These are phyloP conservation scores for Nyctibius bracteatus DNA, from an alignment of 2,113 vertebrate species.

Conservation along the genomic window DNA sequence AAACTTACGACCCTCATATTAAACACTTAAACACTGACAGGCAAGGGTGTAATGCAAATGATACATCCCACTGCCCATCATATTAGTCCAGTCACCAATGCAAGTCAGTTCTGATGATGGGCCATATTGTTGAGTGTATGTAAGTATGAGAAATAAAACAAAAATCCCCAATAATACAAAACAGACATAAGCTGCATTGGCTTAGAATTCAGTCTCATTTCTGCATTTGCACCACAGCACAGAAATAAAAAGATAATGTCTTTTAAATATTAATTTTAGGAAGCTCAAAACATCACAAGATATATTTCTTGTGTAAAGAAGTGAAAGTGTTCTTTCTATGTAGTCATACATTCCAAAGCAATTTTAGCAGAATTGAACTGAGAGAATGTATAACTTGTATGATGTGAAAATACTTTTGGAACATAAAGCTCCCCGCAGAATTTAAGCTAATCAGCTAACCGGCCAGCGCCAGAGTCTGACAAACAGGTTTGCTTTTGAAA, in stretches of 20 bases:
- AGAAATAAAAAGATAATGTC: not conserved
- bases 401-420: not conserved
- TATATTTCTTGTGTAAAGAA: not conserved
- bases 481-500: not conserved
- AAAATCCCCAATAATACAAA: rapidly evolving
- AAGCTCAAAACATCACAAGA: not conserved
- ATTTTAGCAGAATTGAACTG: not conserved
- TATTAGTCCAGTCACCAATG: not conserved
- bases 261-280: not conserved
- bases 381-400: not conserved
- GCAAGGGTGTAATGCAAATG: not conserved
- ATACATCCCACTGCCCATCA: not conserved
- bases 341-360: not conserved
- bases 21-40: not conserved
- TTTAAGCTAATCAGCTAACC: not conserved
- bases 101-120: not conserved
- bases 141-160: not conserved
- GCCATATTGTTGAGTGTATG: not conserved
- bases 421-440: not conserved
- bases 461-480: not conserved
- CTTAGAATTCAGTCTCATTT: not conserved
- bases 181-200: not conserved
- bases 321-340: rapidly evolving
- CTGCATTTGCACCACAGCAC: not conserved
- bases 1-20: not conserved